Percentiles rank a stretch among this genome's conserved stretches.
These are phyloP conservation scores for Drosophila seclusa DNA, from an alignment of 2,888 invertebrate species.

Conservation along the genomic window DNA sequence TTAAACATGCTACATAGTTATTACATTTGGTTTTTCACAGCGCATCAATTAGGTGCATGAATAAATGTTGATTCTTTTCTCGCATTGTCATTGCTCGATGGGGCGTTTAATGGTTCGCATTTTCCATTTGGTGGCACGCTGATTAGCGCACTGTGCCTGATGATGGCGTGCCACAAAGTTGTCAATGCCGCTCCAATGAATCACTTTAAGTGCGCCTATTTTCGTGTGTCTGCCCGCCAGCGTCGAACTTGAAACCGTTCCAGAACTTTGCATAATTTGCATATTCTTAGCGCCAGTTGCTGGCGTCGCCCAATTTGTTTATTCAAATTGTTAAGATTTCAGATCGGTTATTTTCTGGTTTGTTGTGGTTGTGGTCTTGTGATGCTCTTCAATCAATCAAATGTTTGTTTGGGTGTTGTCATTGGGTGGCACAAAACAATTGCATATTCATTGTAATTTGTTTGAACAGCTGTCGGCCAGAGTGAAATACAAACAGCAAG, in stretches of 20 bases:
- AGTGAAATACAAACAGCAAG: slow-evolving; percentile 45
- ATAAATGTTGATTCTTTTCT: slow-evolving; percentile 32
- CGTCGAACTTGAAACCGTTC: slow-evolving; percentile 18
- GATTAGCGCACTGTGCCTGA: slow-evolving; percentile 36
- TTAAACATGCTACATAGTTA: slow-evolving; percentile 3
- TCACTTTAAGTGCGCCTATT: slow-evolving; percentile 69
- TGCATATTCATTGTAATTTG: slow-evolving; percentile 79
- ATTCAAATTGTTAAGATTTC: slow-evolving; percentile 70
- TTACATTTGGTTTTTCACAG: slow-evolving; percentile 2
- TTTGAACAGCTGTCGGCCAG: slow-evolving; percentile 72
- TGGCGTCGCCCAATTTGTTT: slow-evolving; percentile 56
- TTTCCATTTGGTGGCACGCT: slow-evolving; percentile 43
- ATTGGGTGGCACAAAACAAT: slow-evolving; percentile 57
- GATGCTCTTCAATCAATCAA: slow-evolving; percentile 74
- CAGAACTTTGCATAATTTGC: slow-evolving; percentile 46
- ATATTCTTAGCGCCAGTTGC: slow-evolving; percentile 33
- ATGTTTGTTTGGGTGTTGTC: slow-evolving; percentile 51
- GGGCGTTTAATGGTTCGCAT: slow-evolving; percentile 40
- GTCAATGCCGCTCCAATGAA: slow-evolving; percentile 68
- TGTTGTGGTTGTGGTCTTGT: slow-evolving; percentile 25
- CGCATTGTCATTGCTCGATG: slow-evolving; percentile 43
- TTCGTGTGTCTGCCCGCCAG: slow-evolving; percentile 37
- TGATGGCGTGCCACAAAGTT: slow-evolving; percentile 70
- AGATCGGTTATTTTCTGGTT: slow-evolving; percentile 21
- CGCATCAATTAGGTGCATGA: slow-evolving; percentile 14